Evolutionary conservation across 2,797 vertebrate genomes (phyloP).

Genomic region (Coregonus suidteri): DNA sequence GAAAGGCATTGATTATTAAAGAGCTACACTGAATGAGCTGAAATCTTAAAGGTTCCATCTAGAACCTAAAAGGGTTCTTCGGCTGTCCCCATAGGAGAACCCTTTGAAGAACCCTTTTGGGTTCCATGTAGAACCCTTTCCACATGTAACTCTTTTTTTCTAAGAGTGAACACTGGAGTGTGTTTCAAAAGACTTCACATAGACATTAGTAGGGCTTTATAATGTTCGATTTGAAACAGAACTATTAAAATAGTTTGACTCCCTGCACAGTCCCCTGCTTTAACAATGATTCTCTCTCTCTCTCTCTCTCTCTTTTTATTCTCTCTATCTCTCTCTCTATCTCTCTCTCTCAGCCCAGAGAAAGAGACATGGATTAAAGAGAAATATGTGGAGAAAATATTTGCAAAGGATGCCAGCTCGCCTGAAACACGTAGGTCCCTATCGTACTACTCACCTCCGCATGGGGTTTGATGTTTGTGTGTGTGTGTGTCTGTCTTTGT

Average conservation of each 20-base stretch:
- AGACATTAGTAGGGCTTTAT: too few relatives aligned
- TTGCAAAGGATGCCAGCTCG: constrained; percentile 47
- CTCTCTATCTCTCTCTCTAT: background rate
- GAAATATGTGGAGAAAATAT: constrained; percentile 77
- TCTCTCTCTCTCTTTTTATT: background rate
- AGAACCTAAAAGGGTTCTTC: too few relatives aligned
- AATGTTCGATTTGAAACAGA: too few relatives aligned
- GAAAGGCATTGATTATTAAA: too few relatives aligned
- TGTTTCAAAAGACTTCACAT: too few relatives aligned
- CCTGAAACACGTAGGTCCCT: constrained; percentile 39
- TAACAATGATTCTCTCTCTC: background rate
- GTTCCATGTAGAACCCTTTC: too few relatives aligned
- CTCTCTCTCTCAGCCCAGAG: constrained; percentile 61
- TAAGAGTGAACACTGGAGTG: too few relatives aligned
- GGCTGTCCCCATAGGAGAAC: too few relatives aligned
- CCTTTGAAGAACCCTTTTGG: too few relatives aligned
- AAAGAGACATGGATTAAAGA: constrained; percentile 77
- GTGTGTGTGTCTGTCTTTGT: background rate
- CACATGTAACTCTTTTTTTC: too few relatives aligned
- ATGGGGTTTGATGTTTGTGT: constrained; percentile 1
- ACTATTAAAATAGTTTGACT: background rate
- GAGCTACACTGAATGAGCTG: too few relatives aligned
- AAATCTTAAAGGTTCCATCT: too few relatives aligned
- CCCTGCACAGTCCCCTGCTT: background rate
- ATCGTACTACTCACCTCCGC: background rate